A percentile compares a stretch with the other conserved stretches of the same genome.
Conservation (phyloP, 2,888 invertebrate species). For the Lochmaea crataegi region DNA sequence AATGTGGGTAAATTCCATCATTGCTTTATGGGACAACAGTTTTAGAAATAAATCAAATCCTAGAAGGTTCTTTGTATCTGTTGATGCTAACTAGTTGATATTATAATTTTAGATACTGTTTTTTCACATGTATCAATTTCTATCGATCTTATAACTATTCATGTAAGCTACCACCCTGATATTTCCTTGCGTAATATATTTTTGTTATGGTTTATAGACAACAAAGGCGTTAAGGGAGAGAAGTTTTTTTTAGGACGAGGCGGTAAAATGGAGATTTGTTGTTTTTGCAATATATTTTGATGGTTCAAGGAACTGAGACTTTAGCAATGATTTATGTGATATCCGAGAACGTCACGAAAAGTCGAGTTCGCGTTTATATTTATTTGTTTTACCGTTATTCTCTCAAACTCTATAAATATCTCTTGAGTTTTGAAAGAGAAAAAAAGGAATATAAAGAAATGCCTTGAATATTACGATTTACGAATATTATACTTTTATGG, state of each 20-base stretch:
- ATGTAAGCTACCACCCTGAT: background rate
- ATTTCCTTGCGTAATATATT: conserved; percentile 9
- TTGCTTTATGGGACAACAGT: too few species aligned
- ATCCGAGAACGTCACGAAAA: conserved; percentile 21
- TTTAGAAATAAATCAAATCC: too few species aligned
- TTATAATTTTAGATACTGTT: too few species aligned
- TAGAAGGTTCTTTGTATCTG: too few species aligned
- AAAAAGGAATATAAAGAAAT: background rate
- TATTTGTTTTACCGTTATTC: conserved; percentile 20
- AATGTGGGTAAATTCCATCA: too few species aligned
- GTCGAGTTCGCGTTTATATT: conserved; percentile 20
- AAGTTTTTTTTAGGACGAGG: conserved; percentile 21
- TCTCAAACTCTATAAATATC: conserved; percentile 7
- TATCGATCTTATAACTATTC: too few species aligned
- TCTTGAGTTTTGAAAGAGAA: background rate
- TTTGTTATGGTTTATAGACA: conserved; percentile 22
- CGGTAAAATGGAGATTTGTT: conserved; percentile 31
- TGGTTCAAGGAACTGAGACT: conserved; percentile 23
- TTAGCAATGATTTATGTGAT: conserved; percentile 24
- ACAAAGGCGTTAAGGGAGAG: conserved; percentile 18
- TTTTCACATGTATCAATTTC: too few species aligned
- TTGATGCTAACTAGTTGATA: too few species aligned
- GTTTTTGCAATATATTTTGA: conserved; percentile 31
- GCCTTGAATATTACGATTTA: background rate
- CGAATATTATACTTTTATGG: background rate